Base-by-base conservation (phyloP, 2,888 invertebrate species). In the Peribatodes rhomboidaria region DNA sequence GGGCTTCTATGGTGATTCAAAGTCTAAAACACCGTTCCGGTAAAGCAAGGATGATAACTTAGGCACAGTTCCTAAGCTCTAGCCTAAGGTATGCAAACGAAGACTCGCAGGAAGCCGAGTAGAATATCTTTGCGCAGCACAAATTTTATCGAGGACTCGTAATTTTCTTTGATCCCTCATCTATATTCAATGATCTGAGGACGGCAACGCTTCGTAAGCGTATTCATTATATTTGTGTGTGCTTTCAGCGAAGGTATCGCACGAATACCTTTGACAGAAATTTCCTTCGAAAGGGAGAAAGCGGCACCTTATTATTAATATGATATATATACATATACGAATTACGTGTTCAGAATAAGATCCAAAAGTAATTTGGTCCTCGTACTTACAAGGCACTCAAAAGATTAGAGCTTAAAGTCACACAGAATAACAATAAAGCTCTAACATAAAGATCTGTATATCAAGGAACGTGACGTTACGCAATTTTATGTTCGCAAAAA, bases 81-180 rank as follows among this genome's bases (percentile, higher is more conserved):
- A 50, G 59, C 35, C 60, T 65, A 62, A 83, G 78, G 76, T 82
- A 87, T 87, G 85, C 83, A 89, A 88, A 86, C 81, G 82, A 84
- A 78, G 79, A 76, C 75, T 80, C 77, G 68, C 70, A 80, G 78
- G 70, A 82, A 81, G 76, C 75, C 57, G 79, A 80, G 78, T 74
- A 79, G 79, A 88, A 87, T 87, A 86, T 86, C 86, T 87, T 88
- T 82, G 85, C 87, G 78, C 83, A 85, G 88, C 88, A 80, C 84
- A 87, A 88, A 87, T 89, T 90, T 90, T 89, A 88, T 87, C 85
- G 86, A 82, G 80, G 78, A 86, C 81, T 86, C 87, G 89, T 88
- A 89, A 90, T 90, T 90, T 90, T 80, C 87, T 90, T 91, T 91
- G 91, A 91, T 89, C 91, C 90, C 88, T 90, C 89, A 89, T 92